Conservation (phyloP, 1,140 invertebrate genomes). For the Akabosia matsudoensis region DNA sequence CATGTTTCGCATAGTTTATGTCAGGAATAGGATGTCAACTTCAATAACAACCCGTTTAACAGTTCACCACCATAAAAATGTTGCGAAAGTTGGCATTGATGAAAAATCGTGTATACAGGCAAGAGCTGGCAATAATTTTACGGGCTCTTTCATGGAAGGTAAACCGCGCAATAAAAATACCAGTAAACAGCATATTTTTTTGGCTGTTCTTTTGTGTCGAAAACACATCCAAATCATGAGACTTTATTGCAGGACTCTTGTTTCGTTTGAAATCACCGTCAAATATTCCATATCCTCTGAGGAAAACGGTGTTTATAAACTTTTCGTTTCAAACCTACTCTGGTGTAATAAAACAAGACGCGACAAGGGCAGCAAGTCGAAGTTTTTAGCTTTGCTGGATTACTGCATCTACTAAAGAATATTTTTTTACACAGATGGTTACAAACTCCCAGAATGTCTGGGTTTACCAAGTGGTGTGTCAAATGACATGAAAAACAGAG, state of each 20-base stretch:
- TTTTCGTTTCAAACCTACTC: neutral
- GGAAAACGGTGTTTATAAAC: conserved; percentile 13
- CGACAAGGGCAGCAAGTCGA: neutral
- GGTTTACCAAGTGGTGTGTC: no score
- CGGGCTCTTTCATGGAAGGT: neutral
- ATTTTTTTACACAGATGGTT: no score
- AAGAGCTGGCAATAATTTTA: neutral
- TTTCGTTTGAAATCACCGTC: neutral
- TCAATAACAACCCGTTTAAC: no score
- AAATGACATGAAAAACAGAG: no score
- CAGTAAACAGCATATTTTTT: conserved; percentile 20
- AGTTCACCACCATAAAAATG: no score
- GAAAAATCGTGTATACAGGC: neutral
- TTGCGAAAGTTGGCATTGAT: no score
- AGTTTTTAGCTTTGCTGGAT: neutral
- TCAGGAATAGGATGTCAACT: no score
- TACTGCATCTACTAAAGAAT: neutral
- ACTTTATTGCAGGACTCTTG: conserved; percentile 4
- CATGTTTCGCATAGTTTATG: no score
- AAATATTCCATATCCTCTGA: neutral
- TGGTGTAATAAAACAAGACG: neutral
- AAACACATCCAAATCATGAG: conserved; percentile 1
- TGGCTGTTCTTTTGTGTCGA: conserved; percentile 11
- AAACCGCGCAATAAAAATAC: neutral
- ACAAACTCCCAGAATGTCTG: no score